Base-by-base conservation (phyloP, 2,888 invertebrate species). In the Steinernema scapterisci region DNA sequence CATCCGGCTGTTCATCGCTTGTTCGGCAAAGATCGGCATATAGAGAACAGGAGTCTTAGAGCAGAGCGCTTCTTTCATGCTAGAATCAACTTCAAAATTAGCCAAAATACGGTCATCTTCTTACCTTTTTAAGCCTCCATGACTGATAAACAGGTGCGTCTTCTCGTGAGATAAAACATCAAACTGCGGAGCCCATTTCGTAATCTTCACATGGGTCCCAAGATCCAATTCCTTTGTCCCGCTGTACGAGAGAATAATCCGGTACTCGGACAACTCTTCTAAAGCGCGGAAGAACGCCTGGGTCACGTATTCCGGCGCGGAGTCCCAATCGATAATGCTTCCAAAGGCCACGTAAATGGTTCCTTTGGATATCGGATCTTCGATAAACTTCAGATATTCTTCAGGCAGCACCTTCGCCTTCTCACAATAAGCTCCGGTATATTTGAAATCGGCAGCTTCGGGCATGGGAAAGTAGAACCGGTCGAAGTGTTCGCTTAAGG, bases 61-160 rank as follows among this genome's bases (percentile, higher is more conserved):
- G 54, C 77, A 77, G 52, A 77, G 70, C 21, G 77, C 77, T 70
- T 78, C 77, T 23, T 77, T 77, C 48, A 77, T 73, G 38, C 73
- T 73, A 13, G 25, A 73, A 38, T 25, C 16, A 46, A 1, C 9
- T 7, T 38, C 3, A 51, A 23, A 16, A 3, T 1, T 21, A 13
- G n/a, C 13, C 21, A 19, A 16, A 31, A 2, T 6, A 63, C 21
- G 1, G 6, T 25, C 5, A 2, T 5, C 16, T 1, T 9, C 27
- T 16, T 45, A 70, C 74, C 74, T 73, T 51, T 77, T 77, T 25
- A 78, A 45, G n/a, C 78, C 78, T 31, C 78, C 78, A 38, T 78
- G 78, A 27, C 63, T 63, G 27, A 25, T 38, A 38, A 46, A 72
- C 19, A 70, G 13, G 9, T 5, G 5, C 3, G 63, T 63, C 19